Base-by-base conservation (phyloP, 2,888 invertebrate species). In the Auanema freiburgensis region DNA sequence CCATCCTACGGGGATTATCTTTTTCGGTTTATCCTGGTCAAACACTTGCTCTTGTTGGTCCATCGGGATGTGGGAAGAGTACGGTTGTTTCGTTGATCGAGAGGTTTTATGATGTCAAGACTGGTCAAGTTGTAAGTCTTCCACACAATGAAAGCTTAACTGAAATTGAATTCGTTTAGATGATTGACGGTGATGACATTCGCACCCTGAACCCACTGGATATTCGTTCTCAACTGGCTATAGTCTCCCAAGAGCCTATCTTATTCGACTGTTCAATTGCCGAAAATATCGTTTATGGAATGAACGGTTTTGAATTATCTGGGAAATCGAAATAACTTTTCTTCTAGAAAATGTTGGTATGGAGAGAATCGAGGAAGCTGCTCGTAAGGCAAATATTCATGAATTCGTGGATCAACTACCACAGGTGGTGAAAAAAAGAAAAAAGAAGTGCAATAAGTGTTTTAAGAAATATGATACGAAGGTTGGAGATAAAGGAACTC, bases 251-350 rank as follows among this genome's bases (percentile, higher is more conserved):
- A 33, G 33, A 33, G 8, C 33, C 33, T 8, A 33, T 33, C 3
- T 33, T 33, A 33, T 33, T 33, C 33, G 33, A 33, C 8, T 33
- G 33, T 33, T 33, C 33, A 5, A 33, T 33, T 33, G 3, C 16
- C 6, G 46, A 46, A 5, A 33, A 33, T 33, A 33, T 33, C 33
- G 8, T 33, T 5, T 33, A 33, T 33, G 33, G 33, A 33, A 33
- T 33, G 33, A 33, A 33, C 3, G 63, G 69, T 69, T n/a, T 33
- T 2, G 43, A 49, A 18, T 18, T 55, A 5, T 14, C 12, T 33
- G 16, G 8, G 18, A n/a, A 90, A 91, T n/a, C n/a, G n/a, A n/a
- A n/a, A n/a, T n/a, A 40, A 51, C 6, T 4, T 41, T 41, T 5
- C 12, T 65, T 69, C 40, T 59, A 72, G 69, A 62, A 24, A 12